A percentile compares a stretch with the other conserved stretches of the same genome.
Evolutionary conservation across 2,797 vertebrate species (phyloP).

Genomic region (Parotocinclus haroldoi): DNA sequence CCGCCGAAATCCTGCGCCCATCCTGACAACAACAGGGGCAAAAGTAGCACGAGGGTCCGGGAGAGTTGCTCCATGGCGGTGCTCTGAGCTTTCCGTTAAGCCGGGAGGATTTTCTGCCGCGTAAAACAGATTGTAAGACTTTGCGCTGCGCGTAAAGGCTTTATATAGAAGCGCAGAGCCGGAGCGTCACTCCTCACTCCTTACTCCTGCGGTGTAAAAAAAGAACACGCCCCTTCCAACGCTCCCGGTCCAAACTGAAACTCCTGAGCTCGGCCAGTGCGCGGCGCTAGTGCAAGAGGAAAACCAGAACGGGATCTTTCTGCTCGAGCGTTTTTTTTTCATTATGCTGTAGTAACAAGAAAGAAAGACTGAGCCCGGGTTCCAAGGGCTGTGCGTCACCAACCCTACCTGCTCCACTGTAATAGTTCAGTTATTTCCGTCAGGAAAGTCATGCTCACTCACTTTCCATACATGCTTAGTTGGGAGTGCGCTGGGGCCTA

Average conservation of each 20-base stretch:
- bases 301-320: too few relatives aligned
- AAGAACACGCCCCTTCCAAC: slow-evolving; percentile 5
- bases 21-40: slow-evolving; percentile 59
- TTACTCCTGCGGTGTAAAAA: background rate
- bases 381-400: too few relatives aligned
- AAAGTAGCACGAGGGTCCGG: slow-evolving; percentile 76
- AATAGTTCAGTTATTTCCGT: too few relatives aligned
- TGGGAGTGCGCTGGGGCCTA: too few relatives aligned
- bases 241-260: background rate
- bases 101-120: background rate
- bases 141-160: slow-evolving; percentile 58
- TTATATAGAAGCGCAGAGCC: slow-evolving; percentile 76
- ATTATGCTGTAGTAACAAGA: too few relatives aligned
- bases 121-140: slow-evolving; percentile 59
- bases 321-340: too few relatives aligned
- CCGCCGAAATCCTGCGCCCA: slow-evolving; percentile 83
- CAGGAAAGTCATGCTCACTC: too few relatives aligned
- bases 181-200: slow-evolving; percentile 64
- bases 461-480: too few relatives aligned
- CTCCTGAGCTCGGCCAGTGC: background rate
- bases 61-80: slow-evolving; percentile 55
- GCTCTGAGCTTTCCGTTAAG: slow-evolving; percentile 21
- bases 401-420: too few relatives aligned
- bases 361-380: too few relatives aligned
- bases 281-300: slow-evolving; percentile 4